Evolutionary conservation across 1,140 invertebrate species (phyloP), one percentile per base, ranked within the genome.

Genomic region (Bombus huntii): DNA sequence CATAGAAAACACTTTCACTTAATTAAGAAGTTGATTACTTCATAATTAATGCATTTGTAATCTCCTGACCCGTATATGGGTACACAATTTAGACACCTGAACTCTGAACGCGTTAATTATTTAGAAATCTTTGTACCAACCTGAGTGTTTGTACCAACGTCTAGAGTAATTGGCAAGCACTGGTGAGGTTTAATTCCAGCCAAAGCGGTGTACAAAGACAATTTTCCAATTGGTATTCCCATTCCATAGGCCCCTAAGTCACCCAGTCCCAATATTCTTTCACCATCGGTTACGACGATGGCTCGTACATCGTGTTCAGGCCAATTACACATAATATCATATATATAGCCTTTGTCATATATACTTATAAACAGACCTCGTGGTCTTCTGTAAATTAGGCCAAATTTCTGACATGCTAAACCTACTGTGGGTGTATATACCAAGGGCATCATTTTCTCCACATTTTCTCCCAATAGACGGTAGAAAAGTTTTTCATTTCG

Each of bases 351-450:
- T 91, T 97, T 97, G 93, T 99, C 99, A 93, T 99, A 97, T 75
- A 99, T 99, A 34, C 98, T 99, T 88, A 99, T 98, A 92, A 98
- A 99, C n/a, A 99, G 95, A 22, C 99, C 99, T 72, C 98, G 97
- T 0, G 99, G 98, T 92, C 98, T 96, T 57, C 98, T 96, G 94
- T 98, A 99, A 78, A 99, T 97, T 31, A 98, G 96, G n/a, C 99
- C 99, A 94, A 98, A 99, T 93, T 99, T 98, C 95, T 99, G 98
- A 95, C 99, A 99, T 4, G 98, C 99, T 39, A 98, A 95, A 28
- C 99, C 98, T 1, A 99, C 98, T 1, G 98, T 99, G 0, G 98
- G 98, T 0, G 98, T 99, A 93, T 99, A 99, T 6, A 99, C 98
- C 74, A 99, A 97, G 1, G 97, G 97, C 97, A 98, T 98, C 96